Conservation (phyloP, 1,140 invertebrate species). For the Scaptodrosophila lebanonensis region DNA sequence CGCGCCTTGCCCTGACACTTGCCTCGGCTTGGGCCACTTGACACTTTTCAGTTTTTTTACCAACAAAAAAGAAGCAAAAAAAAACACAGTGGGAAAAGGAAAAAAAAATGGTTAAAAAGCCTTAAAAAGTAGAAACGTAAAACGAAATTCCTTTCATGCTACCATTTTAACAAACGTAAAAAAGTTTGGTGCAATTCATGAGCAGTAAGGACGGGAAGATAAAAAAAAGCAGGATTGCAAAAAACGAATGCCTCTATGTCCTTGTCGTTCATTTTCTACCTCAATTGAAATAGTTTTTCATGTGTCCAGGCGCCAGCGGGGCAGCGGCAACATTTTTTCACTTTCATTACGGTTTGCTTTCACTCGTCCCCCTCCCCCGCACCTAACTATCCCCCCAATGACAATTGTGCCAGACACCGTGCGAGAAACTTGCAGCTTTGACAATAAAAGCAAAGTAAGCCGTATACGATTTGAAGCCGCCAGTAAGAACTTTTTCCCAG, state of each 20-base stretch:
- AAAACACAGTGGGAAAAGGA: slow-evolving; percentile 5
- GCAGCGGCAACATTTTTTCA: slow-evolving; percentile 61
- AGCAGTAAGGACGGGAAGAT: slow-evolving; percentile 29
- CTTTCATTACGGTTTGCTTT: slow-evolving; percentile 65
- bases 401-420: too few relatives aligned
- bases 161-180: slow-evolving; percentile 69
- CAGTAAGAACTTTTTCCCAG: too few relatives aligned
- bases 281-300: slow-evolving; percentile 72
- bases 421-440: too few relatives aligned
- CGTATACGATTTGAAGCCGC: too few relatives aligned
- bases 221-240: slow-evolving; percentile 15
- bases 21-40: slow-evolving; percentile 52
- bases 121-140: slow-evolving; percentile 34
- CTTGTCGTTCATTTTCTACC: slow-evolving; percentile 72
- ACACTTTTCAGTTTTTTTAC: slow-evolving; percentile 31
- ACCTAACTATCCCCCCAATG: too few relatives aligned
- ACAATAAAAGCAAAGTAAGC: slow-evolving; percentile 22
- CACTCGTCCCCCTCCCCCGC: neutral
- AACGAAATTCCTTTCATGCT: slow-evolving; percentile 63
- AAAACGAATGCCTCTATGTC: slow-evolving; percentile 62
- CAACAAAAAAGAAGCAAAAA: slow-evolving; percentile 2
- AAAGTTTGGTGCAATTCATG: slow-evolving; percentile 42
- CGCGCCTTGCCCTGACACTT: slow-evolving; percentile 5
- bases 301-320: too few relatives aligned
- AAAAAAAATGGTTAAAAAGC: slow-evolving; percentile 12